Evolutionary conservation across 1,140 invertebrate species (phyloP), one percentile per base, ranked within the genome.

Genomic region (Eumaeus atala): DNA sequence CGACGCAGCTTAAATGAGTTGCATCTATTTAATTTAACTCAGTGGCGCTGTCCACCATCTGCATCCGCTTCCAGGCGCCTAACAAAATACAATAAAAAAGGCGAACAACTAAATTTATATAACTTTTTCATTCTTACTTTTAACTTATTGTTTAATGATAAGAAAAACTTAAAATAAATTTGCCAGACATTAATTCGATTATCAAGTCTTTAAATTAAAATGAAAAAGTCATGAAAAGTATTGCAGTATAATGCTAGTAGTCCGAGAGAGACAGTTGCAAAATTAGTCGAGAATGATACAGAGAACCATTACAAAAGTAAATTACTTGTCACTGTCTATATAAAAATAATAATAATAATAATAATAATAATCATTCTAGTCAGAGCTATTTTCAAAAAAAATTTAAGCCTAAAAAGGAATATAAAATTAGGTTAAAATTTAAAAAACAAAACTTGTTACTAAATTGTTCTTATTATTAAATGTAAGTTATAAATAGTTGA

Each of bases 131-230:
- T 44, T 44, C 40, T 44, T 16, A 44, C 16, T 44, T 28, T 17
- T 14, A 44, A 44, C 40, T n/a, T 28, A 6, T 28, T 28, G 48
- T 48, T 55, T 48, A 55, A 55, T 12, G 18, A 49, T 55, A 21
- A 48, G 48, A 48, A 55, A 55, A 48, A 36, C 53, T 18, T n/a
- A 48, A 37, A 48, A 48, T 36, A 16, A 55, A 55, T 55, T 55
- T 55, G 42, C 53, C 53, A 55, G 28, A 55, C 44, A 48, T 47
- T 55, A 55, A 55, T 48, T 55, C 44, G 54, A 18, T 55, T 55
- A 35, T 55, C 21, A 49, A 55, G 34, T 37, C 44, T 55, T 55
- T n/a, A 10, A 48, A 47, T 48, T 9, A 54, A 44, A 54, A 54
- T 54, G 17, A 54, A 54, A 47, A 51, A 51, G 42, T 54, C 17